Evolutionary conservation across 2,888 invertebrate genomes (phyloP), one percentile per base, ranked within the genome.

Genomic region (Abrostola tripartita): DNA sequence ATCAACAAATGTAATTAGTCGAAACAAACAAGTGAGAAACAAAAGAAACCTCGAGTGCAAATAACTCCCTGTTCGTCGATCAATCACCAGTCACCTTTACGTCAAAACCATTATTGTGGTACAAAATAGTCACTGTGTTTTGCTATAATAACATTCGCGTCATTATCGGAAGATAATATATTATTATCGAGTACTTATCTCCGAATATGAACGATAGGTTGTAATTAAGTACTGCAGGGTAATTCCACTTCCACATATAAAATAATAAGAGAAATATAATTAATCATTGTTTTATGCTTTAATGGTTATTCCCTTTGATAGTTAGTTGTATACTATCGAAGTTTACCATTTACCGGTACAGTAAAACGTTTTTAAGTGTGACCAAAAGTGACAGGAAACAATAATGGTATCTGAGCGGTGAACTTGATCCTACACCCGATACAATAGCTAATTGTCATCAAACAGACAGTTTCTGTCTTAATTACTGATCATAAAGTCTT

Each of bases 1-100:
- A 60, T 38, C n/a, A 12, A 11, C 11, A 54, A 35, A 53, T n/a
- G 10, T 42, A 61, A 65, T n/a, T 10, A 35, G 8, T 52, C 11
- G 57, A 37, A 53, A 61, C 11, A 8, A 61, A 47, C 38, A 65
- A 61, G 57, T 41, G 35, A 37, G 5, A 49, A 52, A 51, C 59
- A 55, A 68, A 61, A 38, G 14, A 58, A 51, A 37, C 12, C n/a
- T 37, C 52, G 8, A 47, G n/a, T 44, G 50, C 24, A n/a, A 38
- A 44, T 40, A 10, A 44, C 24, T 56, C 36, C 0, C 40, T 35
- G 35, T 50, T 58, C 47, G 55, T 54, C 62, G 58, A 76, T 71
- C 58, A 68, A 52, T 67, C 58, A 57, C 37, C 35, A 53, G 37
- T 69, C 76, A 78, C 72, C 65, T 76, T 68, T 62, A 68, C 54